A percentile compares a stretch with the other conserved stretches of the same genome.
These are phyloP conservation scores for Podiceps cristatus DNA, from an alignment of 2,113 vertebrate species.

Conservation along the genomic window DNA sequence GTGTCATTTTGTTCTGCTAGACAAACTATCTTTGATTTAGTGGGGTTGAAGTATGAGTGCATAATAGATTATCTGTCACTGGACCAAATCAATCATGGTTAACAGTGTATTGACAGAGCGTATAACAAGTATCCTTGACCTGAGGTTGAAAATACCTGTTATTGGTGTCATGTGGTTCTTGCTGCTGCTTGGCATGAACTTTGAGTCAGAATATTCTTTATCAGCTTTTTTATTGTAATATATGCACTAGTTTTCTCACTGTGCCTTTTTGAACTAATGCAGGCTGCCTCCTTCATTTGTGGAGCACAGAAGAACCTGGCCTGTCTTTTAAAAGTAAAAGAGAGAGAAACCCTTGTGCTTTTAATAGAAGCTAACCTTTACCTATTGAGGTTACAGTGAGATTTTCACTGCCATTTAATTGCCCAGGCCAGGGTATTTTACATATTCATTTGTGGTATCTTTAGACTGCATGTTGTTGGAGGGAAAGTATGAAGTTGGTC, in stretches of 20 bases:
- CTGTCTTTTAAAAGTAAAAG: neutral
- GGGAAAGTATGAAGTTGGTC: neutral
- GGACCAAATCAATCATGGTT: slow-evolving; percentile 44
- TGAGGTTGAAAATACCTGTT: slow-evolving; percentile 57
- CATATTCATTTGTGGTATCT: neutral
- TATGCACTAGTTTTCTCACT: neutral
- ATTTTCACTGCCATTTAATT: neutral
- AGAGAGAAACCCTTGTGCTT: neutral
- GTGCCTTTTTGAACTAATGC: neutral
- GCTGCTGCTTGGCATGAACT: neutral
- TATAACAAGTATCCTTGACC: slow-evolving; percentile 72
- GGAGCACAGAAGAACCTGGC: fast-evolving
- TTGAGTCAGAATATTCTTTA: neutral
- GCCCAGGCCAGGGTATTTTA: neutral
- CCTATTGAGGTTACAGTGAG: neutral
- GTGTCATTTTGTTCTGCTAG: slow-evolving; percentile 36
- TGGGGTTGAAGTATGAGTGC: slow-evolving; percentile 50
- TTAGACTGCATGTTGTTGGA: neutral
- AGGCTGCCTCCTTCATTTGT: neutral
- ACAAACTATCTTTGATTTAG: slow-evolving; percentile 63
- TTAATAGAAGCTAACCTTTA: neutral
- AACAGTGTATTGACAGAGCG: slow-evolving; percentile 65
- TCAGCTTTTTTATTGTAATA: neutral
- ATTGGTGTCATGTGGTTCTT: neutral
- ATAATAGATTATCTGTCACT: slow-evolving; percentile 66